A percentile compares a stretch with the other conserved stretches of the same genome.
These are phyloP conservation scores for Dryocosmus kuriphilus DNA, from an alignment of 2,888 invertebrate species.

Conservation along the genomic window DNA sequence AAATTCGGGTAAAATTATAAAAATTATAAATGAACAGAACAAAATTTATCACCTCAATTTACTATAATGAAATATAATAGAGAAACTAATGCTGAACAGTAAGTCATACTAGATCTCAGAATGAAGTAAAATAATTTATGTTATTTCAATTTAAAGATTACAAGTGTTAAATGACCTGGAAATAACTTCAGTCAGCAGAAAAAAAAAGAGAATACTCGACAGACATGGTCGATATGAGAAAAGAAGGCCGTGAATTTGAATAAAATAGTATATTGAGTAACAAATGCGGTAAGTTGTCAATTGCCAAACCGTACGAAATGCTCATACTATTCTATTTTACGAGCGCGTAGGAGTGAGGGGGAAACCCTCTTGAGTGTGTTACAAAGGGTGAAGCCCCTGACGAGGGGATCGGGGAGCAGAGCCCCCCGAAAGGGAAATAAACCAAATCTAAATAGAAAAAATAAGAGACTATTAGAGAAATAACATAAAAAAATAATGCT, in stretches of 20 bases:
- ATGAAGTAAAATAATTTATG: not conserved
- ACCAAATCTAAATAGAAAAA: no score
- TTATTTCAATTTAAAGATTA: not conserved
- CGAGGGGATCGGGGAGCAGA: no score
- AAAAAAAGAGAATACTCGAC: not conserved
- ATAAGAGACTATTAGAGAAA: no score
- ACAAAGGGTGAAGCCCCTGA: no score
- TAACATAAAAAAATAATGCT: no score
- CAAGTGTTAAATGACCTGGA: not conserved
- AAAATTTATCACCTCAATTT: not conserved
- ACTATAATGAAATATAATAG: not conserved
- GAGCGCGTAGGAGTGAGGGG: no score
- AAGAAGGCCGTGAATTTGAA: not conserved
- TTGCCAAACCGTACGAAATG: no score
- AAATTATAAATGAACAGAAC: constrained; percentile 4
- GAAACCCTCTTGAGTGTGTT: no score
- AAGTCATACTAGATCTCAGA: not conserved
- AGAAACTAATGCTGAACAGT: not conserved
- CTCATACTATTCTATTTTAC: no score
- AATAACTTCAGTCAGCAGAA: not conserved
- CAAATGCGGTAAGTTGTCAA: no score
- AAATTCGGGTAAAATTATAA: constrained; percentile 17
- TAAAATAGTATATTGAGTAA: no score
- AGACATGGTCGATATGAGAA: not conserved
- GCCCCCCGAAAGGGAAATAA: no score